Evolutionary conservation across 2,797 vertebrate species (phyloP).

Genomic region (Onychomys arenicola): DNA sequence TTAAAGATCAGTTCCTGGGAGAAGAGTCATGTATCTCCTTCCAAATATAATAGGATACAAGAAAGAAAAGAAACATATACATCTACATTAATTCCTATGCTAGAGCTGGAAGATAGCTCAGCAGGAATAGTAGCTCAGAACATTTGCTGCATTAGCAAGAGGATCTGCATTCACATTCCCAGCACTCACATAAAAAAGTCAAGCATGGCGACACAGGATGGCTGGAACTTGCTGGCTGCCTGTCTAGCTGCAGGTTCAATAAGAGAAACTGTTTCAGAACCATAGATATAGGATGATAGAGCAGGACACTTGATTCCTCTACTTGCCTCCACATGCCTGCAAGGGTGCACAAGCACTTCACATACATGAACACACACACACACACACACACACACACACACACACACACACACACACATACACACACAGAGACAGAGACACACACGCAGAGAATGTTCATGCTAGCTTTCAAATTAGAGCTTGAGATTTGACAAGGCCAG

Average conservation of each 20-base stretch:
- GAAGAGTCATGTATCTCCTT: not conserved
- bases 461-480: not conserved
- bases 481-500: not conserved
- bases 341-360: not conserved
- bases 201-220: not conserved
- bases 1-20: not conserved
- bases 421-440: not conserved
- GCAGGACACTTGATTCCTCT: not conserved
- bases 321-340: too few species aligned
- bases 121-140: not conserved
- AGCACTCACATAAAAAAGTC: not conserved
- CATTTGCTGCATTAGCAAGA: not conserved
- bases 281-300: not conserved
- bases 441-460: not conserved
- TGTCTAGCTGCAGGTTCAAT: not conserved
- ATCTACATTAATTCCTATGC: not conserved
- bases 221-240: not conserved
- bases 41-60: not conserved
- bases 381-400: not conserved
- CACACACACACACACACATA: not conserved
- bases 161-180: not conserved
- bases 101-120: not conserved
- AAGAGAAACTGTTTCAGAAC: not conserved
- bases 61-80: not conserved
- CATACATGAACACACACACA: not conserved